These are phyloP conservation scores for Apamea epomidion DNA, from an alignment of 2,888 invertebrate genomes.

Conservation along the genomic window DNA sequence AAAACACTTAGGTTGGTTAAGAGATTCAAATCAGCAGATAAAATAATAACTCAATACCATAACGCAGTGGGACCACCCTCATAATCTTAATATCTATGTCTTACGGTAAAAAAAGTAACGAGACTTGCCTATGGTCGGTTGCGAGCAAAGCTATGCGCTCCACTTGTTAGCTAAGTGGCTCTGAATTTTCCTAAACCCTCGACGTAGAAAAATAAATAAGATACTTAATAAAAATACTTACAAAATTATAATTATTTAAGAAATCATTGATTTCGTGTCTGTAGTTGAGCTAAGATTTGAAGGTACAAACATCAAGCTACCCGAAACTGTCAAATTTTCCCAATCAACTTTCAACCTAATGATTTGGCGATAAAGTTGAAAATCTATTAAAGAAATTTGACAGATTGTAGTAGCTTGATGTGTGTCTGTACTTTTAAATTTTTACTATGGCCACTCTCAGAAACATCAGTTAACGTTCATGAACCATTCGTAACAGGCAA, in stretches of 20 bases:
- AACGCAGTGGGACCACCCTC: constrained; percentile 51
- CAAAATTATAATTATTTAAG: constrained; percentile 62
- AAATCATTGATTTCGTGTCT: constrained; percentile 70
- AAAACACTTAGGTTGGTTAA: not conserved
- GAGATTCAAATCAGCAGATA: not conserved
- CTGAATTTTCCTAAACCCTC: constrained; percentile 84
- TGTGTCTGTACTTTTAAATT: not conserved
- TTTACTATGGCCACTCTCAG: not conserved
- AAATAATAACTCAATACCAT: constrained; percentile 35
- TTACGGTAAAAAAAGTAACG: constrained; percentile 86
- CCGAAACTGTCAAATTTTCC: too few relatives aligned
- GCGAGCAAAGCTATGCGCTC: constrained; percentile 59
- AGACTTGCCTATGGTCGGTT: constrained; percentile 86
- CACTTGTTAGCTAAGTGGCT: constrained; percentile 80
- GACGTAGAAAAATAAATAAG: constrained; percentile 84
- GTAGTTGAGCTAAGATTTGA: constrained; percentile 50
- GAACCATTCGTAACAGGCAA: not conserved
- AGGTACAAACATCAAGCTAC: not conserved
- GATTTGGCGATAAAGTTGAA: too few relatives aligned
- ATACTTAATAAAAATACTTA: constrained; percentile 75
- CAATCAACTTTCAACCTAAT: too few relatives aligned
- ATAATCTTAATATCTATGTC: constrained; percentile 86
- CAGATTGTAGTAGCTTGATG: too few relatives aligned
- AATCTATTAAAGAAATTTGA: too few relatives aligned
- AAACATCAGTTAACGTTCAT: not conserved